These are phyloP conservation scores for Ephialtes manifestator DNA, from an alignment of 2,888 invertebrate genomes.

Conservation along the genomic window DNA sequence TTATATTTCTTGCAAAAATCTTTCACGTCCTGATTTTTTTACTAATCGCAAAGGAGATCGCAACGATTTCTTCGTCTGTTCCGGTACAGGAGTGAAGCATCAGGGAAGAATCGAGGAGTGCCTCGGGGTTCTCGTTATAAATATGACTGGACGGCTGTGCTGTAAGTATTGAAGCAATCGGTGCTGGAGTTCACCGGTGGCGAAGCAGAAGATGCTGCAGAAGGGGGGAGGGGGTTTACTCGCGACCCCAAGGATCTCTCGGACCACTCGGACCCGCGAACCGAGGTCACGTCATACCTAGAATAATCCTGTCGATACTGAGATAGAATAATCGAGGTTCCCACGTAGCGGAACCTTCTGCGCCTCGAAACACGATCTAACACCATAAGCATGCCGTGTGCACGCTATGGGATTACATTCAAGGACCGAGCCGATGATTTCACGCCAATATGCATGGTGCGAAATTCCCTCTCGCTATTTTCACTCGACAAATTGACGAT, in stretches of 20 bases:
- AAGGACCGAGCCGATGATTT: conserved; percentile 24
- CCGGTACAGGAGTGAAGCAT: conserved; percentile 9
- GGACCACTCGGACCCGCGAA: conserved; percentile 59
- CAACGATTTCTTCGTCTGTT: not conserved
- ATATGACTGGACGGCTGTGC: conserved; percentile 38
- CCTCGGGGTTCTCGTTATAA: conserved; percentile 56
- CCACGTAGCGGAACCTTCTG: conserved; percentile 60
- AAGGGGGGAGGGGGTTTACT: not conserved
- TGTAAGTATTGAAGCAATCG: conserved; percentile 1
- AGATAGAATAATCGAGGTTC: conserved; percentile 66
- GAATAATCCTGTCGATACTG: conserved; percentile 68
- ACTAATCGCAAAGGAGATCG: not conserved
- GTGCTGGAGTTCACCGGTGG: conserved; percentile 16
- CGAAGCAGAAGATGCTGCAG: not conserved
- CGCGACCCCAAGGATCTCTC: conserved; percentile 58
- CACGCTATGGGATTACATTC: conserved; percentile 45
- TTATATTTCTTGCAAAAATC: no score
- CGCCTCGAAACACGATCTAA: conserved; percentile 36
- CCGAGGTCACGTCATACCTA: conserved; percentile 69
- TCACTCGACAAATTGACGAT: conserved; percentile 4
- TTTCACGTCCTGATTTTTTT: not conserved
- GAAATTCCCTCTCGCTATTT: conserved; percentile 16
- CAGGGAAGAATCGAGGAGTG: conserved; percentile 4
- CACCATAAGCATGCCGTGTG: conserved; percentile 16
- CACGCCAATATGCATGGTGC: conserved; percentile 17